phyloP scores from a whole-genome alignment of 2,113 vertebrate species.

The Chaetodon trifascialis region DNA sequence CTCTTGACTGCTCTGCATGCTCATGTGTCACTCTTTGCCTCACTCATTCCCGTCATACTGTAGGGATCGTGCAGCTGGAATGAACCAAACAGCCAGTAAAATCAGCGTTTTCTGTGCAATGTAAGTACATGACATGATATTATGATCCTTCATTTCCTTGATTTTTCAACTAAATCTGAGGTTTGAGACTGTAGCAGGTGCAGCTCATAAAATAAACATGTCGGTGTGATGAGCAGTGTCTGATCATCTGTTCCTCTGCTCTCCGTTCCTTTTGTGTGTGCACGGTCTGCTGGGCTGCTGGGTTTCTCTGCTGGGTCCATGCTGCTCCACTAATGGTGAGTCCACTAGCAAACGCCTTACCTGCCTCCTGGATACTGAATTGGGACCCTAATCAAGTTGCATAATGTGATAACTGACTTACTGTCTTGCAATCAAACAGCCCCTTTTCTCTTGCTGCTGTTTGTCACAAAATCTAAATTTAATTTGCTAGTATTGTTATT shows the following conservation, averaged over 20 bases:
- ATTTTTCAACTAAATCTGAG: background rate
- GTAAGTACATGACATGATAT: background rate
- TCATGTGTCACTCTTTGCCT: constrained; percentile 8
- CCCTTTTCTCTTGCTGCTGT: background rate
- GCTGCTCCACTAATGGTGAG: constrained; percentile 67
- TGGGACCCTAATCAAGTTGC: background rate
- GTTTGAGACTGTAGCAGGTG: constrained; percentile 15
- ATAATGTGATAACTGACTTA: background rate
- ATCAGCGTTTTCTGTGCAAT: background rate
- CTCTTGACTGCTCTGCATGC: background rate
- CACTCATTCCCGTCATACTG: background rate
- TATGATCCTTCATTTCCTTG: background rate
- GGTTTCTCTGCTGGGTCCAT: constrained; percentile 34
- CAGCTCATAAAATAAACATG: constrained; percentile 34
- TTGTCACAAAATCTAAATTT: background rate
- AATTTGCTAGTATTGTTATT: background rate
- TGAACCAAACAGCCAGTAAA: background rate
- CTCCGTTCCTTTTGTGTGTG: constrained; percentile 34
- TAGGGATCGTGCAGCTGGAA: background rate
- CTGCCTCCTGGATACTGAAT: background rate
- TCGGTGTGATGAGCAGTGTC: constrained; percentile 10
- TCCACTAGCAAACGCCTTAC: constrained; percentile 25
- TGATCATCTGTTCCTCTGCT: constrained; percentile 15
- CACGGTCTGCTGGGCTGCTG: constrained; percentile 18
- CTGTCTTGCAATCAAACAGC: background rate